These are phyloP conservation scores for Gambelia wislizenii DNA, from an alignment of 2,797 vertebrate species.

Conservation along the genomic window DNA sequence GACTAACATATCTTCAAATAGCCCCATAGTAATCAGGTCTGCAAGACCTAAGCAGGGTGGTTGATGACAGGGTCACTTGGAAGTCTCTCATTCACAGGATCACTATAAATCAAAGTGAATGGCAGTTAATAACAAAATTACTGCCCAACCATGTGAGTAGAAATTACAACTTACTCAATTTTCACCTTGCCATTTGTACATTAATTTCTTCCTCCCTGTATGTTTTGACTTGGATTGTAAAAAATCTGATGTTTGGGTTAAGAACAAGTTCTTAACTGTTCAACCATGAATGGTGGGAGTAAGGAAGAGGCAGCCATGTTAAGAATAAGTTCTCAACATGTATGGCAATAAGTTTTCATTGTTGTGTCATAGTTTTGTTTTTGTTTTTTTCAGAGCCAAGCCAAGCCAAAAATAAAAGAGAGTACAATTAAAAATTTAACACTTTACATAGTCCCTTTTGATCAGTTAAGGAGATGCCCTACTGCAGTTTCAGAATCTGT, in stretches of 20 bases:
- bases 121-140: not conserved
- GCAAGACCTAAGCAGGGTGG: too few species aligned
- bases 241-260: not conserved
- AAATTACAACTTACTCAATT: not conserved
- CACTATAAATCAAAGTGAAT: too few species aligned
- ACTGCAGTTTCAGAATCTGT: not conserved
- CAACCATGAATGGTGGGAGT: too few species aligned
- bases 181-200: not conserved
- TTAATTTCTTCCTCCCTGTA: not conserved
- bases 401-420: not conserved
- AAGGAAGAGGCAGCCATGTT: too few species aligned
- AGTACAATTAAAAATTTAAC: conserved; percentile 17
- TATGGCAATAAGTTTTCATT: conserved; percentile 14
- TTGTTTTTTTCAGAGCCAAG: not conserved
- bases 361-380: not conserved
- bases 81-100: too few species aligned
- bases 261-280: not conserved
- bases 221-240: not conserved
- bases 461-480: not conserved
- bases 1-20: not conserved
- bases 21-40: not conserved
- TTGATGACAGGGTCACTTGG: too few species aligned
- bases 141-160: not conserved
- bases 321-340: not conserved
- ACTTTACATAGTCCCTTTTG: not conserved